Evolutionary conservation across 2,797 vertebrate genomes (phyloP), one percentile per base, ranked within the genome.

Genomic region (Pagetopsis macropterus): DNA sequence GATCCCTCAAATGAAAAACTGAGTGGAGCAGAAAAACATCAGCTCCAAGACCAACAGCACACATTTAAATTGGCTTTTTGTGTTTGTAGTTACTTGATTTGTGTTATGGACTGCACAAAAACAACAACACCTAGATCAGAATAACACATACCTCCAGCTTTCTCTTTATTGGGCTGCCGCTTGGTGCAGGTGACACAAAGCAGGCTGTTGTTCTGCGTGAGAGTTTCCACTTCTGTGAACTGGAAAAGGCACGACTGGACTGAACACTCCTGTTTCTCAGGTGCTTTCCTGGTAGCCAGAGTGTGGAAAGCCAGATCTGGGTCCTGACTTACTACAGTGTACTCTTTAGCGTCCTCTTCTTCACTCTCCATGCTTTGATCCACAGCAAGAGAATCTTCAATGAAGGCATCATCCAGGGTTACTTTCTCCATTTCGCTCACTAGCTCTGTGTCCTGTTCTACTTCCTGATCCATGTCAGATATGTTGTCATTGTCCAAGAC

Each of bases 211-310:
- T 92, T 96, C 75, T 96, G 94, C 0, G 88, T 95, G 52, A 99
- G 95, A 13, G 94, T 95, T 88, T 99, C 98, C 48, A 97, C 97
- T 40, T 94, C 94, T 6, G 97, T 99, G 83, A 99, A 99, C 74
- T 98, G 96, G 84, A 95, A 95, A 1, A 99, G 95, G 80, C 96
- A 97, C 4, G 96, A 95, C 61, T 95, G 88, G 45, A 99, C 85
- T 0, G 98, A 98, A 83, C 94, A 95, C 65, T 96, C 96, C 49
- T 96, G 95, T 0, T 84, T 87, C 55, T 89, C 94, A 11, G 95
- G 91, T 5, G 85, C 59, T 19, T 86, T 87, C 79, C 97, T 95
- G 62, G 85, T 78, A 0, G 96, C 94, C 68, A 99, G 94, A 0
- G 96, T 95, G 77, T 87, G 89, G 90, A 99, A 99, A 13, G 96